These are phyloP conservation scores for Sminthurides aquaticus DNA, from an alignment of 2,888 invertebrate species.

Conservation along the genomic window DNA sequence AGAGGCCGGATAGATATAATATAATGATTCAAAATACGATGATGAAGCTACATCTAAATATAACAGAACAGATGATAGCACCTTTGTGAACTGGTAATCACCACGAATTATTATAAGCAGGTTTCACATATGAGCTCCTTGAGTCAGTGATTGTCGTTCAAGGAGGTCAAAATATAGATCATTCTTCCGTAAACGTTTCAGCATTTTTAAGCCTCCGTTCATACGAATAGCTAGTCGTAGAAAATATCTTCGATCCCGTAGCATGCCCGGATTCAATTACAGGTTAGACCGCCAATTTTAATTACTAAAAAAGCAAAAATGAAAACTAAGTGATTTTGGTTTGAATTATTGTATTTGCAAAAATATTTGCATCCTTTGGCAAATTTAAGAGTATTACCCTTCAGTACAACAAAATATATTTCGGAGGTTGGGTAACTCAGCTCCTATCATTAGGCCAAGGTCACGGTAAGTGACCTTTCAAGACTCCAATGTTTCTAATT, in stretches of 20 bases:
- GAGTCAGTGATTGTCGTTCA: too few species aligned
- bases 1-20: too few species aligned
- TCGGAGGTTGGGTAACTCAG: conserved; percentile 59
- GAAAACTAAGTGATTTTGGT: too few species aligned
- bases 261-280: conserved; percentile 67
- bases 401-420: conserved; percentile 53
- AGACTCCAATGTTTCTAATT: too few species aligned
- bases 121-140: too few species aligned
- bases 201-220: conserved; percentile 56
- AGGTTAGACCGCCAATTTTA: conserved; percentile 15
- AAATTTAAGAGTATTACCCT: conserved; percentile 55
- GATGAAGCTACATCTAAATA: too few species aligned
- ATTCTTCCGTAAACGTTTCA: conserved; percentile 55
- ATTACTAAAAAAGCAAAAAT: too few species aligned
- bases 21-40: too few species aligned
- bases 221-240: conserved; percentile 62
- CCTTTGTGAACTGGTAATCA: too few species aligned
- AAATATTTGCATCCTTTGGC: neutral
- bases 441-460: conserved; percentile 65
- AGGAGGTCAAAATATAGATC: neutral
- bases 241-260: conserved; percentile 64
- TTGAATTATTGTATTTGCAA: neutral
- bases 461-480: conserved; percentile 66
- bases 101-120: too few species aligned
- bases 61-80: too few species aligned